Evolutionary conservation across 1,140 invertebrate species (phyloP).

Genomic region (Ericerus pela): DNA sequence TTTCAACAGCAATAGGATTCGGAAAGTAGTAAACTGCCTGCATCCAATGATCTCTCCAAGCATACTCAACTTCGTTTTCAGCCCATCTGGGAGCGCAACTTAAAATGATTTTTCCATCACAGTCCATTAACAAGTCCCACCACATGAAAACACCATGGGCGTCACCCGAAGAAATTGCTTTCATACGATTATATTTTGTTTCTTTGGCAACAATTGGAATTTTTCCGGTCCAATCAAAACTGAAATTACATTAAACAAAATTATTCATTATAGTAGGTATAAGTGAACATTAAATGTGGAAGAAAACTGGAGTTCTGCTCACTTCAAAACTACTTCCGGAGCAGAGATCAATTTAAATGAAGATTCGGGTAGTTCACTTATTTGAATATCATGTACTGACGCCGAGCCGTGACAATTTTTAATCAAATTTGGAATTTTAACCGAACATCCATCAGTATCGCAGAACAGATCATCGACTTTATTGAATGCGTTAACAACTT

Average conservation of each 20-base stretch:
- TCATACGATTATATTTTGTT: constrained; percentile 22
- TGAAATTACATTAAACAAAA: constrained; percentile 26
- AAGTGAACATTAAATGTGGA: not conserved
- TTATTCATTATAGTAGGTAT: no score
- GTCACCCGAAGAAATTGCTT: constrained; percentile 34
- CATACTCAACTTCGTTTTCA: constrained; percentile 33
- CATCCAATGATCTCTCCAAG: constrained; percentile 97
- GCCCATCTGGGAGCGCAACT: constrained; percentile 86
- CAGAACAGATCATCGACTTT: constrained; percentile 37
- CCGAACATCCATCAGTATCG: constrained; percentile 36
- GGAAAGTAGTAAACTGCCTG: constrained; percentile 86
- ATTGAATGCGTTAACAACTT: constrained; percentile 60
- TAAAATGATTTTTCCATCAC: constrained; percentile 43
- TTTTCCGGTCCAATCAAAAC: constrained; percentile 55
- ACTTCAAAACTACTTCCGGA: constrained; percentile 60
- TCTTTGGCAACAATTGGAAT: constrained; percentile 36
- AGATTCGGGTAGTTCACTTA: constrained; percentile 54
- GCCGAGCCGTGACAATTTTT: constrained; percentile 49
- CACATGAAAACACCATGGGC: constrained; percentile 86
- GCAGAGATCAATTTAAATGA: constrained; percentile 52
- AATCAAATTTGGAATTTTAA: constrained; percentile 47
- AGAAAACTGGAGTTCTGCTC: constrained; percentile 20
- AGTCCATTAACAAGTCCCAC: constrained; percentile 93
- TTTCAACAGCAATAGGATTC: constrained; percentile 39
- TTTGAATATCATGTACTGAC: constrained; percentile 81